phyloP scores from a whole-genome alignment of 2,113 vertebrate species.

The Dissostichus mawsoni region DNA sequence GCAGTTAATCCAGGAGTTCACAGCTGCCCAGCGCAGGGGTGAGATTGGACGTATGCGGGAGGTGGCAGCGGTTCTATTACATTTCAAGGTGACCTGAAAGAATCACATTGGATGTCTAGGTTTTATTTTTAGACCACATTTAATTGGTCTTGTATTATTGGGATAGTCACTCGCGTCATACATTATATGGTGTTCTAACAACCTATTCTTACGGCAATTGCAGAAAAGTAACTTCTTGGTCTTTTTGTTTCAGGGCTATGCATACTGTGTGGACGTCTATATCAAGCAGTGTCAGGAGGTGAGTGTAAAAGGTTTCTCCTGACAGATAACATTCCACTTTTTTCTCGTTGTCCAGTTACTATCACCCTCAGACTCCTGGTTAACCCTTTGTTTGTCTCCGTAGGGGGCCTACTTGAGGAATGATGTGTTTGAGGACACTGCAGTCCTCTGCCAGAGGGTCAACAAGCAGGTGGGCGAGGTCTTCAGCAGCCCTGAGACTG shows the following conservation, averaged over 20 bases:
- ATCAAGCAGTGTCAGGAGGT: slow-evolving; percentile 99
- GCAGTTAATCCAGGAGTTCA: slow-evolving; percentile 98
- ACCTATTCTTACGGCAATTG: not conserved
- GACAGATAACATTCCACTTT: not conserved
- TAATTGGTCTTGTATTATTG: not conserved
- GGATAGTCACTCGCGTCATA: not conserved
- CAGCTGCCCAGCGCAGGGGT: slow-evolving; percentile 92
- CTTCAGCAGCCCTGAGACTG: slow-evolving; percentile 96
- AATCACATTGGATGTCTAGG: not conserved
- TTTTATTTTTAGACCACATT: not conserved
- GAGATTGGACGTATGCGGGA: slow-evolving; percentile 98
- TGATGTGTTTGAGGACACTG: slow-evolving; percentile 97
- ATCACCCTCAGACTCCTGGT: not conserved
- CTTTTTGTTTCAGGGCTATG: slow-evolving; percentile 90
- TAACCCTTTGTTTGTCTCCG: not conserved
- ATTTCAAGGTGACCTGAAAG: slow-evolving; percentile 94
- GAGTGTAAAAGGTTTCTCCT: slow-evolving; percentile 51
- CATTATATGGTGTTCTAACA: not conserved
- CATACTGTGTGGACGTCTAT: slow-evolving; percentile 98
- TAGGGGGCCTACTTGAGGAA: slow-evolving; percentile 93
- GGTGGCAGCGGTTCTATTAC: slow-evolving; percentile 96
- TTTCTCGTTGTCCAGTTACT: not conserved
- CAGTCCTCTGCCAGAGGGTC: slow-evolving; percentile 92
- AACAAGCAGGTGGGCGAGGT: slow-evolving; percentile 98
- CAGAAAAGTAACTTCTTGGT: slow-evolving; percentile 25